Percentiles rank a stretch among this genome's conserved stretches.
These are phyloP conservation scores for Catharus ustulatus DNA, from an alignment of 2,797 vertebrate genomes.

Conservation along the genomic window DNA sequence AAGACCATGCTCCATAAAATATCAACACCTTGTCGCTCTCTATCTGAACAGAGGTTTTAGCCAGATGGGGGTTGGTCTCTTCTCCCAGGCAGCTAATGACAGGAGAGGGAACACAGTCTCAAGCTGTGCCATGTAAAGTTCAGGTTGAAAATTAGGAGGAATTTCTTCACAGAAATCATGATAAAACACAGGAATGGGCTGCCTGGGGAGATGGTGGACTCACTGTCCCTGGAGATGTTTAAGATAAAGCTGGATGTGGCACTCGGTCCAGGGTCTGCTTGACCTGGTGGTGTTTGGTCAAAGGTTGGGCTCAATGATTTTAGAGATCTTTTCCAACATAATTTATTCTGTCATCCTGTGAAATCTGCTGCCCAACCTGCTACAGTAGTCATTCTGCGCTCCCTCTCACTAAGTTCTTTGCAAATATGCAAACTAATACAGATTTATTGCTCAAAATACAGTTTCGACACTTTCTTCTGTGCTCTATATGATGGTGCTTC, in stretches of 20 bases:
- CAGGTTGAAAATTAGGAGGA: too few species aligned
- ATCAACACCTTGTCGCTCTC: background rate
- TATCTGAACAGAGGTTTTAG: background rate
- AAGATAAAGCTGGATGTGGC: background rate
- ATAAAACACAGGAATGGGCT: background rate
- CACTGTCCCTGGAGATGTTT: background rate
- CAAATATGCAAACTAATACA: background rate
- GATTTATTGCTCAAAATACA: background rate
- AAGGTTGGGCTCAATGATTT: background rate
- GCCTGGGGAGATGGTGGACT: background rate
- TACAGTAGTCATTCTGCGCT: background rate
- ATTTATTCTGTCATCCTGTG: background rate
- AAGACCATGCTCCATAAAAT: background rate
- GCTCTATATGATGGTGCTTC: background rate
- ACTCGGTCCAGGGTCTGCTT: rapidly evolving
- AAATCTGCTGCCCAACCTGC: background rate
- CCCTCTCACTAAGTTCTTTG: background rate
- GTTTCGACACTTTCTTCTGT: background rate
- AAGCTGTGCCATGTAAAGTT: rapidly evolving
- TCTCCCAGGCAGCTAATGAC: background rate
- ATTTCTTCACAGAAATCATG: background rate
- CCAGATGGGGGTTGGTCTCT: rapidly evolving
- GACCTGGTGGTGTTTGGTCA: background rate
- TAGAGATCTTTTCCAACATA: background rate
- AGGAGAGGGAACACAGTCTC: background rate